Base-by-base conservation (phyloP, 2,113 vertebrate species). In the Sigmodon hispidus region DNA sequence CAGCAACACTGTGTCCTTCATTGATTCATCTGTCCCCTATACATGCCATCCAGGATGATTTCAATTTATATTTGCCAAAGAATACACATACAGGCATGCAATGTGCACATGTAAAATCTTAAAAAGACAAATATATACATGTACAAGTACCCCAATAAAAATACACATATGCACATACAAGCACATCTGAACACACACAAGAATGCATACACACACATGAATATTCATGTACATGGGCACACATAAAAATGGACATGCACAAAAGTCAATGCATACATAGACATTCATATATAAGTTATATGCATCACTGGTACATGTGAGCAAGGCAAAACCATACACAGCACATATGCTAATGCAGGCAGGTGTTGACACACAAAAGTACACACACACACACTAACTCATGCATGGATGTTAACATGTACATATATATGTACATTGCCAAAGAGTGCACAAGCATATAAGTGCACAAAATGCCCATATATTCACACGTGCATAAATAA, bases 11-110 rank as follows among this genome's bases (percentile, higher is more conserved):
- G 12, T 69, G 89, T 83, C 50, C 55, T 69, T 79, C 13, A 50
- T n/a, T 52, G 45, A 7, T 87, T 9, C 8, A 11, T 21, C n/a
- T n/a, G n/a, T n/a, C 1, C 11, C 57, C 9, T 34, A 7, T 0
- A 21, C 16, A n/a, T n/a, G 43, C 21, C 8, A 59, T 9, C 36
- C n/a, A 70, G 24, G 15, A 87, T 50, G 17, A 31, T 63, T 10
- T 88, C 29, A 45, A 22, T 61, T 89, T 79, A 29, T 29, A 52
- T 45, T 80, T 93, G 43, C 34, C 52, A 90, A 61, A 63, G 48
- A 5, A 29, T 0, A 36, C 2, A n/a, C 29, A 89, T 17, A n/a
- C 1, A 40, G 7, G 9, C 57, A 81, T 8, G 21, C 36, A 57
- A 57, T 80, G 36, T 57, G 36, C 21, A 57, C 21, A 22, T 43